Evolutionary conservation across 2,888 invertebrate genomes (phyloP).

Genomic region (Unio pictorum): DNA sequence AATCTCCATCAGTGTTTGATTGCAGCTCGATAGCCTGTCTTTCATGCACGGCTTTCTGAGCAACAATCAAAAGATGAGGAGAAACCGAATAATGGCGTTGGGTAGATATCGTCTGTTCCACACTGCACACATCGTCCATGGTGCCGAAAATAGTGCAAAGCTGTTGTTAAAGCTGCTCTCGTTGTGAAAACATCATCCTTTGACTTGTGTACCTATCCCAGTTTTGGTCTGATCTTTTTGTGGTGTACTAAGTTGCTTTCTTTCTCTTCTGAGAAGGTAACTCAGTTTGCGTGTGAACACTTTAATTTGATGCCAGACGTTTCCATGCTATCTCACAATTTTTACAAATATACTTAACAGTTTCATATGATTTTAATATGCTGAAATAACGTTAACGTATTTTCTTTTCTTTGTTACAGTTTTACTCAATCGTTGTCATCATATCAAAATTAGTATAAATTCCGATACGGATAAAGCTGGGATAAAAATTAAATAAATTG

Average conservation of each 20-base stretch:
- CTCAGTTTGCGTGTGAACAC: too few species aligned
- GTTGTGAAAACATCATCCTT: too few species aligned
- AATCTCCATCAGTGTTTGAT: slow-evolving; percentile 61
- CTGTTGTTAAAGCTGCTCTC: too few species aligned
- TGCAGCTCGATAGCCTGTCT: slow-evolving; percentile 58
- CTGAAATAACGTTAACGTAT: slow-evolving; percentile 1
- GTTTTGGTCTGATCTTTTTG: too few species aligned
- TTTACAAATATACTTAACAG: neutral
- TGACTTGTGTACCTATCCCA: too few species aligned
- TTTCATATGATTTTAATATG: slow-evolving; percentile 1
- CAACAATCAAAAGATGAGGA: slow-evolving; percentile 67
- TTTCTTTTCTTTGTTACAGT: neutral
- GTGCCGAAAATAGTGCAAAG: too few species aligned
- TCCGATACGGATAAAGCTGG: too few species aligned
- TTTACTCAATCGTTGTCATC: neutral
- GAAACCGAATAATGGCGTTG: slow-evolving; percentile 13
- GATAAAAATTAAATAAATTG: too few species aligned
- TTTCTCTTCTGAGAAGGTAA: neutral
- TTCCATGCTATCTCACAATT: neutral
- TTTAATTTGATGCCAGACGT: neutral
- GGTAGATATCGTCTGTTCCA: too few species aligned
- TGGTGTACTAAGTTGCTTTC: too few species aligned
- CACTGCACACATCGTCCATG: too few species aligned
- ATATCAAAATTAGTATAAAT: too few species aligned
- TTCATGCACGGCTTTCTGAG: slow-evolving; percentile 62